Evolutionary conservation across 2,797 vertebrate species (phyloP), one percentile per base, ranked within the genome.

Genomic region (Hemibagrus guttatus): DNA sequence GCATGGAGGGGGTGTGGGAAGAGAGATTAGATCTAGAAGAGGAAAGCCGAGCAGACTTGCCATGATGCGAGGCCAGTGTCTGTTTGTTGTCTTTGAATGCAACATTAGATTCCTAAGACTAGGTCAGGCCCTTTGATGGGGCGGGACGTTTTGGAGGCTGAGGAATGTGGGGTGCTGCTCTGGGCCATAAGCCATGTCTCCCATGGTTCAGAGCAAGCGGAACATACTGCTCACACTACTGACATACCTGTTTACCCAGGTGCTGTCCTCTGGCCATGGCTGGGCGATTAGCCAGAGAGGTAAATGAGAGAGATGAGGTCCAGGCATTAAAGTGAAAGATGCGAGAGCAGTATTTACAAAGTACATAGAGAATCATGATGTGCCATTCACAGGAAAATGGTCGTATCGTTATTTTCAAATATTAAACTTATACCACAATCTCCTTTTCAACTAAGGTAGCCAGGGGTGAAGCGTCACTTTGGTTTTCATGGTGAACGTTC

Each of bases 71-170:
- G 82, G 87, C 72, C 26, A 4, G 79, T 42, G 87, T 88, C 78
- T 88, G 85, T 92, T 92, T 93, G 90, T 91, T 92, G 91, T 87
- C 35, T 87, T 87, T 90, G 81, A 90, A 90, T 86, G 86, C 90
- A 86, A 87, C 85, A 87, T 81, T 74, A 74, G 79, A 86, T 90
- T 88, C 85, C 81, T 79, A 52, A 85, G 83, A 87, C 79, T 49
- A 35, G 86, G 76, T 81, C 75, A 68, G 31, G 66, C 84, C 63
- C 85, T 81, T 86, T 83, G 88, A 90, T 87, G 54, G 19, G 49
- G 7, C 19, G 58, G 14, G 46, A 83, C 88, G 56, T 84, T 68
- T 79, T 59, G 71, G 80, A 76, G 85, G 66, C 84, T 76, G 16
- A 68, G 52, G 16, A 54, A 74, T 72, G 31, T 61, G 68, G 49